These are phyloP conservation scores for Hyposmocoma kahamanoa DNA, from an alignment of 1,140 invertebrate genomes.

Conservation along the genomic window DNA sequence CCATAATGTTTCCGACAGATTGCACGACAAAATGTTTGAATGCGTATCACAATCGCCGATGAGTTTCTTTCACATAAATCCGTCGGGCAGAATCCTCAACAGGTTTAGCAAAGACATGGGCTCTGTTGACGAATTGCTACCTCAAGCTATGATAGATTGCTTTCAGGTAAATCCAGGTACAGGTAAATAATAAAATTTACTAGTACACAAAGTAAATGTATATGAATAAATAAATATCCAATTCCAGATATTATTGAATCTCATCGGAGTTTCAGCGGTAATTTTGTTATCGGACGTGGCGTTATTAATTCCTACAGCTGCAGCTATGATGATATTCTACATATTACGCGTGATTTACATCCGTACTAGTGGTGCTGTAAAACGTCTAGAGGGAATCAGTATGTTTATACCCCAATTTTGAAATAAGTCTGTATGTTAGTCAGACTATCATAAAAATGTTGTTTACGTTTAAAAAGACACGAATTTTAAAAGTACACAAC, in stretches of 20 bases:
- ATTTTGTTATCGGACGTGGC: conserved; percentile 86
- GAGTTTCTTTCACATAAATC: conserved; percentile 87
- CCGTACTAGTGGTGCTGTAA: conserved; percentile 85
- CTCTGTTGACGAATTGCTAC: conserved; percentile 89
- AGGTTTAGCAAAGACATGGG: conserved; percentile 75
- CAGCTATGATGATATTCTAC: conserved; percentile 81
- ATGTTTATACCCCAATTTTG: too few species aligned
- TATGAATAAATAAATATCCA: too few species aligned
- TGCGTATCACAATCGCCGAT: conserved; percentile 78
- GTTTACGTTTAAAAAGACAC: too few species aligned
- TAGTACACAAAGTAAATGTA: too few species aligned
- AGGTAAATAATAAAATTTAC: too few species aligned
- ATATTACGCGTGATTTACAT: conserved; percentile 85
- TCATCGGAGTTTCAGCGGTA: conserved; percentile 79
- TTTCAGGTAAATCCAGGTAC: conserved; percentile 77
- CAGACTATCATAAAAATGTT: too few species aligned
- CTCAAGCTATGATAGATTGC: conserved; percentile 81
- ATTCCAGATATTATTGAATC: conserved; percentile 77
- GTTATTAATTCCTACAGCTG: conserved; percentile 81
- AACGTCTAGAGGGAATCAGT: conserved; percentile 89
- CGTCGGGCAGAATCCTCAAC: conserved; percentile 77
- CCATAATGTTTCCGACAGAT: too few species aligned
- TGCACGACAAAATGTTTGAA: conserved; percentile 82
- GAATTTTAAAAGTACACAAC: too few species aligned
- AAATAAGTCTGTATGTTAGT: too few species aligned